Conservation (phyloP, 2,888 invertebrate species). For the Microctonus aethiopoides region DNA sequence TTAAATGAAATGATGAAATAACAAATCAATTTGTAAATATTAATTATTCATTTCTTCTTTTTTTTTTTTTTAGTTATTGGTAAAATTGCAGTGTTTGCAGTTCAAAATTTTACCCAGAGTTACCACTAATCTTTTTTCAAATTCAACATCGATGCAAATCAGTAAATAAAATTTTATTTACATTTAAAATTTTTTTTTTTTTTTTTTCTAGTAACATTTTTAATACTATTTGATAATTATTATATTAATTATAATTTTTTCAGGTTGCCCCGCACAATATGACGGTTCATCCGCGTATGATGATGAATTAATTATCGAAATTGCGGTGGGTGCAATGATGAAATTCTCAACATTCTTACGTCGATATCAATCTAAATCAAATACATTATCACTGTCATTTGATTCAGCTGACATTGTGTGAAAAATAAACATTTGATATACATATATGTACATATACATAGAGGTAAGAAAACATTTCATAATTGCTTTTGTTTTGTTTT, state of each 20-base stretch:
- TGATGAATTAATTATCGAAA: constrained; percentile 68
- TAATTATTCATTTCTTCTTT: too few relatives aligned
- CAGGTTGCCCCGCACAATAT: constrained; percentile 58
- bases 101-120: constrained; percentile 62
- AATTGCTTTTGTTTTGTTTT: not conserved
- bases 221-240: not conserved
- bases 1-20: constrained; percentile 16
- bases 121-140: constrained; percentile 68
- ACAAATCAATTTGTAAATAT: constrained; percentile 38
- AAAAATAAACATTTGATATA: not conserved
- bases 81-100: constrained; percentile 70
- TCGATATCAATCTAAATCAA: constrained; percentile 1
- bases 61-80: constrained; percentile 70
- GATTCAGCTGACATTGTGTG: not conserved
- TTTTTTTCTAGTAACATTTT: not conserved
- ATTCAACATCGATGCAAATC: constrained; percentile 58
- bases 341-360: constrained; percentile 72
- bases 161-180: constrained; percentile 54
- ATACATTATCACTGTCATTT: not conserved
- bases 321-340: constrained; percentile 68
- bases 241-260: constrained; percentile 18
- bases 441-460: too few relatives aligned
- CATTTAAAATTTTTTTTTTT: not conserved
- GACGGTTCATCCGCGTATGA: constrained; percentile 61
- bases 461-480: not conserved